Base-by-base conservation (phyloP, 2,797 vertebrate genomes). In the Crypturellus tataupa region DNA sequence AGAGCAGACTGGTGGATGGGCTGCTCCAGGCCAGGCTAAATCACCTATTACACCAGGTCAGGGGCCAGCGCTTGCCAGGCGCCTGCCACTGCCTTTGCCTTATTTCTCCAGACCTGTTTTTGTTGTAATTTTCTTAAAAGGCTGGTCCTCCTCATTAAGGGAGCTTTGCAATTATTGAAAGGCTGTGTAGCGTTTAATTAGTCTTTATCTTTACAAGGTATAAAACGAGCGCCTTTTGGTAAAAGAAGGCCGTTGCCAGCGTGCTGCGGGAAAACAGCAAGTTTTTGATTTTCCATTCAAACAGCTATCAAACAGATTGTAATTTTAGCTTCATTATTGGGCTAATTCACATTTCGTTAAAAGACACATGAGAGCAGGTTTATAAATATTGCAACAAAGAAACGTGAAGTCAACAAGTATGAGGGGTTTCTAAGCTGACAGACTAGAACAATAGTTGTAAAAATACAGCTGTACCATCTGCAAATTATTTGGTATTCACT, bases 301-400 rank as follows among this genome's bases (percentile, higher is more conserved):
- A 90, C 87, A 97, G 90, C 93, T 97, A 96, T 97, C 95, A 97
- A 96, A 97, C 82, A 96, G 90, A 92, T 92, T 73, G 72, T 87
- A 92, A 97, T 90, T 97, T 94, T 92, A 96, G 78, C 92, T 97
- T 96, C 96, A 75, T 97, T 97, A 97, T 97, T 95, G 96, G 89
- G 89, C 72, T 97, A 97, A 97, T 96, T 96, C 95, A 78, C 72
- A 89, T 93, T 95, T 96, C 56, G 85, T 96, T 96, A 97, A 94
- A 94, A 97, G 93, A 94, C 64, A 83, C 68, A 90, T 49, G 47
- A 97, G 91, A 97, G 62, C 58, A 84, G 58, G 40, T 85, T 96
- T 94, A 97, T 97, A 96, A 96, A 97, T 97, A 95, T 96, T 97
- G 78, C 78, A 97, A 96, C 95, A 96, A 97, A 97, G 96, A 95